These are phyloP conservation scores for Brachypalpus laphriformis DNA, from an alignment of 2,888 invertebrate species.

Conservation along the genomic window DNA sequence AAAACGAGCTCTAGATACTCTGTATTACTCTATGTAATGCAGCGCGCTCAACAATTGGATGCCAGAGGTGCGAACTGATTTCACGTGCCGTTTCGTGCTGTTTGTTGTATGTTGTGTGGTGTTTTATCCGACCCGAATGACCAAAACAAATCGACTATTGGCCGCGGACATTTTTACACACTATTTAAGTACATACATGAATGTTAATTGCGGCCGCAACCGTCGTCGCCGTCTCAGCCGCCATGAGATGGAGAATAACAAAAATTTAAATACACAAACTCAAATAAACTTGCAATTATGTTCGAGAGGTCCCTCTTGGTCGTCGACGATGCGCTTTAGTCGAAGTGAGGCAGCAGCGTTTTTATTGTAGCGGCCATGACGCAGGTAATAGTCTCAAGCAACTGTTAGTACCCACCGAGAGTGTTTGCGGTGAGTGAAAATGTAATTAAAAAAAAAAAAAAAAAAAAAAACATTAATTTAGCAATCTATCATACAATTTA, in stretches of 20 bases:
- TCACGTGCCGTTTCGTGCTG: slow-evolving; percentile 44
- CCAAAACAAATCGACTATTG: slow-evolving; percentile 73
- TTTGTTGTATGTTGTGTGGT: slow-evolving; percentile 10
- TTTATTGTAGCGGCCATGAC: slow-evolving; percentile 51
- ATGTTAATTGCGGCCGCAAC: slow-evolving; percentile 67
- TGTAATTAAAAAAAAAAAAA: slow-evolving; percentile 28
- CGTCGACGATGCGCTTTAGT: slow-evolving; percentile 27
- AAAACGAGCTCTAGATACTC: slow-evolving; percentile 23
- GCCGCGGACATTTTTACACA: slow-evolving; percentile 71
- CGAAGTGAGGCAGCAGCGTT: slow-evolving; percentile 36
- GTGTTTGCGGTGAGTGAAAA: slow-evolving; percentile 48
- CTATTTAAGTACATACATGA: slow-evolving; percentile 72
- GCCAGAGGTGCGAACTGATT: slow-evolving; percentile 57
- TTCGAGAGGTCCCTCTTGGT: slow-evolving; percentile 62
- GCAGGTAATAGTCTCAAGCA: slow-evolving; percentile 68
- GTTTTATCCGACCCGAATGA: slow-evolving; percentile 66
- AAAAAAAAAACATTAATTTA: slow-evolving; percentile 60
- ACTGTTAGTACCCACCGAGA: slow-evolving; percentile 16
- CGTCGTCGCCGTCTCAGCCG: slow-evolving; percentile 3
- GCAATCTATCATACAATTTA: slow-evolving; percentile 71
- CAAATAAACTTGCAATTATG: slow-evolving; percentile 65
- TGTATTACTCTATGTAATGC: slow-evolving; percentile 2
- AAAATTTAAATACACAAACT: slow-evolving; percentile 41
- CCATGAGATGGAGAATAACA: slow-evolving; percentile 27
- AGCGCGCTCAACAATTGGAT: slow-evolving; percentile 40